phyloP scores from a whole-genome alignment of 2,888 invertebrate species.

The Ochropleura plecta region DNA sequence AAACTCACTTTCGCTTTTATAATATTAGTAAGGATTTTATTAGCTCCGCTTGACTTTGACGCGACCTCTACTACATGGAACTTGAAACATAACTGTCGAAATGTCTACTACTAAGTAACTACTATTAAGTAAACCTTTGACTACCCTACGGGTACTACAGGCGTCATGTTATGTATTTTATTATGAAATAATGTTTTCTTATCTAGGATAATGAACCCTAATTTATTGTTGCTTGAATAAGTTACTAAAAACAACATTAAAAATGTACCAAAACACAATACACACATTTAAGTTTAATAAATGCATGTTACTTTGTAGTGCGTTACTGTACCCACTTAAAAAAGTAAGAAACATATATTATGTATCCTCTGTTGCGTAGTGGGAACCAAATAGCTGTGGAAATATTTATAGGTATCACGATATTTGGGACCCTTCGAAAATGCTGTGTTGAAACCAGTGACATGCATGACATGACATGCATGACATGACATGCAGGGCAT shows the following conservation, averaged over 20 bases:
- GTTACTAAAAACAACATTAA: slow-evolving; percentile 39
- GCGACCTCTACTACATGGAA: no score
- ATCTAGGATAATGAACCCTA: neutral
- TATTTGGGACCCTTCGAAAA: neutral
- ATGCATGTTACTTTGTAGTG: slow-evolving; percentile 9
- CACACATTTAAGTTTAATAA: neutral
- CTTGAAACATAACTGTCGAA: no score
- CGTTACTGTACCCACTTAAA: slow-evolving; percentile 72
- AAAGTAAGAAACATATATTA: slow-evolving; percentile 56
- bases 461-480: no score
- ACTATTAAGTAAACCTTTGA: no score
- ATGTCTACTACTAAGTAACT: no score
- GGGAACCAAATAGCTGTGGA: slow-evolving; percentile 17
- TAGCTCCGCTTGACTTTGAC: no score
- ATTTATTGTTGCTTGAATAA: neutral
- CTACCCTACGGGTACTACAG: no score
- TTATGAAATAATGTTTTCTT: neutral
- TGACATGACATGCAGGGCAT: no score
- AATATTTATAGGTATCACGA: neutral
- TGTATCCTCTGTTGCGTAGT: slow-evolving; percentile 52
- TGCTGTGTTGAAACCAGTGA: neutral
- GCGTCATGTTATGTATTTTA: no score
- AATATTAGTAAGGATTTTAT: no score
- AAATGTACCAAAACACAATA: slow-evolving; percentile 8
- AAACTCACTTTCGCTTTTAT: no score